Evolutionary conservation across 2,113 vertebrate species (phyloP).

Genomic region (Cyprinodon tularosa): DNA sequence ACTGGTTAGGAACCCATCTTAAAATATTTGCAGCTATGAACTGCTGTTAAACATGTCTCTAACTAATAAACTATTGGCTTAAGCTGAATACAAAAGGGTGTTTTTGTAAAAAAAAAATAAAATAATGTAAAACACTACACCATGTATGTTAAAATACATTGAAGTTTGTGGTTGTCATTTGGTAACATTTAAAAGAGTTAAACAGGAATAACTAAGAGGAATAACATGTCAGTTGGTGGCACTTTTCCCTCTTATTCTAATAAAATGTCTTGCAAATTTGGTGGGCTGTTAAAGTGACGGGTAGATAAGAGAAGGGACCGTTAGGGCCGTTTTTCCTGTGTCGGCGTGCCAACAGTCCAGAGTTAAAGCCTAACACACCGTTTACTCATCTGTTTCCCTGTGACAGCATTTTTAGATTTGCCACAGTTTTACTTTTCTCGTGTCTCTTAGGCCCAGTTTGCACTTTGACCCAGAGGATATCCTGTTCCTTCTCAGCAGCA

Average conservation of each 20-base stretch:
- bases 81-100: too few species aligned
- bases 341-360: constrained; percentile 51
- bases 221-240: background rate
- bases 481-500: constrained; percentile 70
- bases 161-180: background rate
- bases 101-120: too few species aligned
- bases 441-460: constrained; percentile 54
- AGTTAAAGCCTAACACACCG: constrained; percentile 69
- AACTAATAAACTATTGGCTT: too few species aligned
- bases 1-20: too few species aligned
- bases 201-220: too few species aligned
- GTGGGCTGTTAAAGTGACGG: constrained; percentile 18
- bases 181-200: background rate
- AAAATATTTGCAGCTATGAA: too few species aligned
- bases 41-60: too few species aligned
- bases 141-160: background rate
- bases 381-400: constrained; percentile 58
- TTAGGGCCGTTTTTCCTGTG: constrained; percentile 47
- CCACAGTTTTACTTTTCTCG: constrained; percentile 35
- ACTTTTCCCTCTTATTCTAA: constrained; percentile 5
- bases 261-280: constrained; percentile 6
- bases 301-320: constrained; percentile 25
- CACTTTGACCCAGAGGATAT: constrained; percentile 78
- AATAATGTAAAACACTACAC: too few species aligned
- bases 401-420: constrained; percentile 64